Evolutionary conservation across 2,888 invertebrate species (phyloP), one percentile per base, ranked within the genome.

Genomic region (Prosopocoilus inquinatus): DNA sequence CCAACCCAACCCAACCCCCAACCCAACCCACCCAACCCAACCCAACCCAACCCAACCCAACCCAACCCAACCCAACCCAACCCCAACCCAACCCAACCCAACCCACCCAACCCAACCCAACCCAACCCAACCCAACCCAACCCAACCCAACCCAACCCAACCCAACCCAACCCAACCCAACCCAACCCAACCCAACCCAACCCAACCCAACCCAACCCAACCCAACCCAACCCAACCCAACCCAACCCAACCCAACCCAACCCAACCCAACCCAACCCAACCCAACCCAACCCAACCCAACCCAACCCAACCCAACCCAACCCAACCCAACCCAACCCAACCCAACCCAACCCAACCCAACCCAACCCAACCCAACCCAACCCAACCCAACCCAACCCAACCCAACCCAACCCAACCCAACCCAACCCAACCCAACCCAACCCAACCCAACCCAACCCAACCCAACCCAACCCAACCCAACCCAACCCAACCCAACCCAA

Each of bases 91-190:
- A 49, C 57, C 47, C 57, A 58, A 49, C 57, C 50, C 49, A 57
- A 49, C 57, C 47, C 57, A 57, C 55, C 54, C 49, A 57, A 62
- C 51, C 59, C 48, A 59, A 59, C 53, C 58, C 47, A 59, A 57
- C 55, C 57, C 45, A 58, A 57, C 55, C 57, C 44, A 58, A 57
- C 57, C 57, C 38, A 57, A 57, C 57, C 55, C 46, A 53, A 57
- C 57, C 56, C 20, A 47, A 39, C 55, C 55, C 11, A 57, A 39
- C 54, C 56, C 47, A 47, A 53, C 53, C 53, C 38, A 49, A 48
- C 55, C 55, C 20, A 47, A 28, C 56, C 54, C 13, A 38, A 28
- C 55, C 55, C 20, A 47, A 16, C 55, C 56, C 47, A 47, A 51
- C 55, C 54, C 13, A 35, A 38, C 50, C 50, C 38, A 53, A 53